phyloP scores from a whole-genome alignment of 2,113 vertebrate species.

The Onychostruthus taczanowskii region DNA sequence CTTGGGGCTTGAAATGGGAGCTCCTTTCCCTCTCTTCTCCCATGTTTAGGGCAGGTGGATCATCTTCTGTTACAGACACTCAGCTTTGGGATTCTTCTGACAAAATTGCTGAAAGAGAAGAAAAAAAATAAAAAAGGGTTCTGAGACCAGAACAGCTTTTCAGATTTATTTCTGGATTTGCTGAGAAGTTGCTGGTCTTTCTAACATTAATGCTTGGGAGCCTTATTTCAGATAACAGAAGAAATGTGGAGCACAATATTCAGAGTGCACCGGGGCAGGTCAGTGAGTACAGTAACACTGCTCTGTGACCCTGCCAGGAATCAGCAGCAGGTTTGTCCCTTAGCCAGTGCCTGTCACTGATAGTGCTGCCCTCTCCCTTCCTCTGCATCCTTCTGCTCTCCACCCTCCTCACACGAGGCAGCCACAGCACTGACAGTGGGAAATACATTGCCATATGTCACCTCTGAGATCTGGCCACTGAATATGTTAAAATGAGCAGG shows the following conservation, averaged over 20 bases:
- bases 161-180: not conserved
- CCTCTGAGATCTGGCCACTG: not conserved
- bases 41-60: not conserved
- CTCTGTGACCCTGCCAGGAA: not conserved
- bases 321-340: not conserved
- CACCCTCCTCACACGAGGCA: not conserved
- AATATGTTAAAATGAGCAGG: accelerated
- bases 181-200: not conserved
- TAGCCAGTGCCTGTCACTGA: not conserved
- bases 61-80: not conserved
- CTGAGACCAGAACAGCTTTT: not conserved
- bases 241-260: not conserved
- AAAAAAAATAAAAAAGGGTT: not conserved
- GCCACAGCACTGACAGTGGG: not conserved
- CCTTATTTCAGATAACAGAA: not conserved
- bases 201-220: not conserved
- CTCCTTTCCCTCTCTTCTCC: not conserved
- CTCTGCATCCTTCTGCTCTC: not conserved
- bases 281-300: not conserved
- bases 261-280: not conserved
- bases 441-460: accelerated
- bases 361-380: not conserved
- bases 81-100: not conserved
- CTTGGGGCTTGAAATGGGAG: not conserved
- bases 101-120: not conserved